Evolutionary conservation across 2,888 invertebrate species (phyloP).

Genomic region (Helicoverpa assulta): DNA sequence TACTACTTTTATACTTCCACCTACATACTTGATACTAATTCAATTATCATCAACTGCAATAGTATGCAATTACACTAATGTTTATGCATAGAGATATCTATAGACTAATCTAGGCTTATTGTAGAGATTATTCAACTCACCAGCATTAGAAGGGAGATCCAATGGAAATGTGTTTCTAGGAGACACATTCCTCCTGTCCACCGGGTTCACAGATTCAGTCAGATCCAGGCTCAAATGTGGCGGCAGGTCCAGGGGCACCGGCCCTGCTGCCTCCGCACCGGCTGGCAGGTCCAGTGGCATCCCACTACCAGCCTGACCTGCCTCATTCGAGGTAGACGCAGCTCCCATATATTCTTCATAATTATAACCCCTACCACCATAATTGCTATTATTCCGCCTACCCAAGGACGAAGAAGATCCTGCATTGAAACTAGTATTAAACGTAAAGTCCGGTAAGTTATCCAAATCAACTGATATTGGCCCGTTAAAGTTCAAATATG

Average conservation of each 20-base stretch:
- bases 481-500: constrained; percentile 91
- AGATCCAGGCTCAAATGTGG: constrained; percentile 85
- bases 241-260: constrained; percentile 79
- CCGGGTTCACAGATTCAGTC: constrained; percentile 86
- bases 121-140: constrained; percentile 65
- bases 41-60: constrained; percentile 1
- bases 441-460: constrained; percentile 92
- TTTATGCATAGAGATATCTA: background rate
- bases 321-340: constrained; percentile 76
- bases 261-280: constrained; percentile 80
- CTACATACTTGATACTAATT: background rate
- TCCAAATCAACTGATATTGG: constrained; percentile 91
- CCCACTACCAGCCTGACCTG: constrained; percentile 72
- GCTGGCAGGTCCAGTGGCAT: constrained; percentile 82
- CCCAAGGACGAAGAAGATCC: constrained; percentile 81
- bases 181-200: constrained; percentile 84
- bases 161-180: constrained; percentile 84
- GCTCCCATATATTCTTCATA: constrained; percentile 81
- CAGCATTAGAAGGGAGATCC: constrained; percentile 86
- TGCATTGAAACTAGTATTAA: constrained; percentile 88
- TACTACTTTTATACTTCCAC: background rate
- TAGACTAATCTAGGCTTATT: no score
- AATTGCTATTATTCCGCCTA: constrained; percentile 78
- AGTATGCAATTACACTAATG: background rate
- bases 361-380: constrained; percentile 79